Evolutionary conservation across 2,113 vertebrate species (phyloP).

Genomic region (Sinocyclocheilus grahami): DNA sequence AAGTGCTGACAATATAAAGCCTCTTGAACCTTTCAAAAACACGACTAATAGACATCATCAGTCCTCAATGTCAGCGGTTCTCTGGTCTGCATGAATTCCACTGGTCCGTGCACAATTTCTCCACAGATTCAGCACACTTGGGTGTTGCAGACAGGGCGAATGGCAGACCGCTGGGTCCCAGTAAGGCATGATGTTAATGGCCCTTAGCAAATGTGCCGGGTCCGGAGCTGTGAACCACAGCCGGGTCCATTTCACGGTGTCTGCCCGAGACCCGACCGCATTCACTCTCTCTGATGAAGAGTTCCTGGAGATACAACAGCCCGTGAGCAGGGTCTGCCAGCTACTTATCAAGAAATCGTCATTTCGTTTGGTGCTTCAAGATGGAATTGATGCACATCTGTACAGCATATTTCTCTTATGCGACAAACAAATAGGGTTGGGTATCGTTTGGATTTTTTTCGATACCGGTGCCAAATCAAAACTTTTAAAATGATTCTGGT

Average conservation of each 20-base stretch:
- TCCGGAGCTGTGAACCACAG: conserved; percentile 72
- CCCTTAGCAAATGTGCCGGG: conserved; percentile 74
- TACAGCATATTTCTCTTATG: conserved; percentile 30
- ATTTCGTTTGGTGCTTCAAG: conserved; percentile 19
- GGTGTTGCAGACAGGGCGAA: conserved; percentile 15
- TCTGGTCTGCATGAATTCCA: conserved; percentile 17
- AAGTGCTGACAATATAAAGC: conserved; percentile 15
- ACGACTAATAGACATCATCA: conserved; percentile 50
- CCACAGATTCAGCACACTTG: conserved; percentile 12
- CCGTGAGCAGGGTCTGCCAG: not conserved
- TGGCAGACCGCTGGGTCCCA: conserved; percentile 49
- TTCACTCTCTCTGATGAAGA: conserved; percentile 75
- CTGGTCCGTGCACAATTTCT: not conserved
- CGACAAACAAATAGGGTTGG: not conserved
- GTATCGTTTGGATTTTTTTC: no score
- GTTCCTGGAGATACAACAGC: conserved; percentile 46
- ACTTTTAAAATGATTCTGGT: no score
- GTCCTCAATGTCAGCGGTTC: conserved; percentile 38
- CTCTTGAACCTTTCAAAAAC: conserved; percentile 26
- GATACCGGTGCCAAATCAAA: no score
- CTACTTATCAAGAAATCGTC: conserved; percentile 36
- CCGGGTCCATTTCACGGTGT: conserved; percentile 77
- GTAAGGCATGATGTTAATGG: conserved; percentile 75
- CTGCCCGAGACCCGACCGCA: conserved; percentile 64
- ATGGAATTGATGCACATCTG: conserved; percentile 30